A percentile compares a stretch with the other conserved stretches of the same genome.
Conservation (phyloP, 92 coral and sea anemone species). For the Umimayanthus chanpuru region DNA sequence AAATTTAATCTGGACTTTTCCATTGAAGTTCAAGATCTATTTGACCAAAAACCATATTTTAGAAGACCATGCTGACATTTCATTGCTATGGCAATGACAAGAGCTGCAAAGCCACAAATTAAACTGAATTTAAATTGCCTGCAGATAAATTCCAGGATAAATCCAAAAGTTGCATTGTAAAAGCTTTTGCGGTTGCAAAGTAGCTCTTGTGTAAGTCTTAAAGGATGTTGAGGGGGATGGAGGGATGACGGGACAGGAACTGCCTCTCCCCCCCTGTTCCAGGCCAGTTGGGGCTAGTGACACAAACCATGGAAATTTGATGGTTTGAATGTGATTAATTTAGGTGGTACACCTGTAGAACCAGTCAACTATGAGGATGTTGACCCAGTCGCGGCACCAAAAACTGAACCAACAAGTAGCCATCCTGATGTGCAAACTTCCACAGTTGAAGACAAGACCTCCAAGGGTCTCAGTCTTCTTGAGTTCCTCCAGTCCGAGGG, state of each 20-base stretch:
- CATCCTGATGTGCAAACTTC: neutral
- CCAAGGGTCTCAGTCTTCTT: constrained; percentile 12
- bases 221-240: too few relatives aligned
- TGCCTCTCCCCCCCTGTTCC: too few relatives aligned
- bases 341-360: neutral
- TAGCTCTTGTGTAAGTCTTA: too few relatives aligned
- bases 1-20: too few relatives aligned
- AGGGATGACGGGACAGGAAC: too few relatives aligned
- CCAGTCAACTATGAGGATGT: constrained; percentile 15
- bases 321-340: neutral
- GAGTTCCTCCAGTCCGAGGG: constrained; percentile 15
- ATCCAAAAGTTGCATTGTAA: too few relatives aligned
- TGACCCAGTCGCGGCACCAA: neutral
- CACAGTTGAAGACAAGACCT: neutral
- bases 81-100: too few relatives aligned
- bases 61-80: neutral
- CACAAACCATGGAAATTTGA: neutral
- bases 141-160: too few relatives aligned
- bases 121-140: too few relatives aligned
- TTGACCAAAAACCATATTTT: neutral
- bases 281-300: too few relatives aligned
- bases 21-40: neutral
- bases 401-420: neutral
- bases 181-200: too few relatives aligned
- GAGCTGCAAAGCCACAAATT: too few relatives aligned